Evolutionary conservation across 2,888 invertebrate species (phyloP).

Genomic region (Ormyrus labotus): DNA sequence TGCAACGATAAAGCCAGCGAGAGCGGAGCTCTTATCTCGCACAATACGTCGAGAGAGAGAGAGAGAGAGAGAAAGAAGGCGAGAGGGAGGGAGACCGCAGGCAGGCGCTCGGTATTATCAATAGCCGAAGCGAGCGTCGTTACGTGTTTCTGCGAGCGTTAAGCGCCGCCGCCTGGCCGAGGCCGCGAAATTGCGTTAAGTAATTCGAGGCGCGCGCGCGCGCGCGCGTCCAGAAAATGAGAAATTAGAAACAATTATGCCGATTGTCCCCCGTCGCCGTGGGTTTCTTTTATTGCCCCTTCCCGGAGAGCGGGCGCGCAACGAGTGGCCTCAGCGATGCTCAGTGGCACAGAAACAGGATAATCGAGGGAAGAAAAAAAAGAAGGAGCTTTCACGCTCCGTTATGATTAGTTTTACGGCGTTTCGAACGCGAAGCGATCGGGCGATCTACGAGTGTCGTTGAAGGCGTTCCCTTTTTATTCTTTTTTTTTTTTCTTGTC

Average conservation of each 20-base stretch:
- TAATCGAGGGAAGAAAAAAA: background rate
- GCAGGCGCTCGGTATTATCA: conserved; percentile 7
- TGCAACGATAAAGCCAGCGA: conserved; percentile 54
- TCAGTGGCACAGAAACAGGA: conserved; percentile 22
- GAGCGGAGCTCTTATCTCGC: conserved; percentile 58
- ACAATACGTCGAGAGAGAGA: conserved; percentile 20
- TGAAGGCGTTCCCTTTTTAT: no score
- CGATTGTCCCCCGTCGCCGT: conserved; percentile 3
- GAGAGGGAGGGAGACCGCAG: background rate
- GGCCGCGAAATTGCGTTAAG: conserved; percentile 48
- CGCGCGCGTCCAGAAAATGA: conserved; percentile 26
- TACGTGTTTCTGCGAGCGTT: conserved; percentile 10
- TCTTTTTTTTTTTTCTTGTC: no score
- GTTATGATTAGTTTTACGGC: no score
- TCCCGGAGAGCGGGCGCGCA: background rate
- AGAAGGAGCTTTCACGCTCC: background rate
- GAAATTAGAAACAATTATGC: conserved; percentile 30
- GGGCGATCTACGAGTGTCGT: no score
- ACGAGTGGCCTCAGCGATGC: conserved; percentile 2
- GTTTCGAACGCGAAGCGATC: no score
- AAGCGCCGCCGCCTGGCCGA: conserved; percentile 13
- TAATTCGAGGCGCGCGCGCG: conserved; percentile 24
- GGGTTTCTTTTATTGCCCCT: background rate
- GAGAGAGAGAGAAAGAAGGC: no score
- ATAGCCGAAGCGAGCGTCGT: conserved; percentile 20